Evolutionary conservation across 2,113 vertebrate species (phyloP), one percentile per base, ranked within the genome.

Genomic region (Marmota flaviventris): DNA sequence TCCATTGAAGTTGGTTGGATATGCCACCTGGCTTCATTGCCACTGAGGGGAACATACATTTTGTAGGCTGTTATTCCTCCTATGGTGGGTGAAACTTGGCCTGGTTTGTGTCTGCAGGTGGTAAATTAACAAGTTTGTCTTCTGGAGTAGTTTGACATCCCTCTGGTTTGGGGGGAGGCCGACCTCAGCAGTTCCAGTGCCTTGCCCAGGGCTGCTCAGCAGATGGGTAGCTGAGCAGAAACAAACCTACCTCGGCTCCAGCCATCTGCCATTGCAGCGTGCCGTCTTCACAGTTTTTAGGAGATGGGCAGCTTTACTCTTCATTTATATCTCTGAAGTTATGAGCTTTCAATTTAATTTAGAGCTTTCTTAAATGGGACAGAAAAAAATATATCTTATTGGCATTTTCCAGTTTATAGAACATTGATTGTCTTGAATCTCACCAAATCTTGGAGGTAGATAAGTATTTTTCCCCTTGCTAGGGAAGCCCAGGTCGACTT

Each of bases 301-400:
- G 53, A 29, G 48, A 45, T 17, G n/a, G 65, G 2, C 53, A 85
- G 81, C 22, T 88, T 87, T 84, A 67, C 69, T 87, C 91, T 92
- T 84, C 79, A 89, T 76, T 88, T 88, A 58, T 89, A 58, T 89
- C 56, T 91, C 37, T 84, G 42, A 25, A 27, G 69, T 67, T 76
- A 53, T 88, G 77, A 91, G 84, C 75, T 93, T 93, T 82, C 20
- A 39, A 3, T 85, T 11, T 29, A 81, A 93, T 34, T 51, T 85
- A 93, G 58, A 6, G 27, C 72, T 95, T 91, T 91, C 78, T 89
- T 91, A 83, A 84, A 76, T 61, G 70, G 94, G 82, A 34, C 27
- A 39, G 65, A 63, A 48, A 88, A 90, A 90, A 88, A 75, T 3
- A 53, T 76, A 89, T 84, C 78, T 95, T 45, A 67, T 53, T 72